phyloP scores from a whole-genome alignment of 2,113 vertebrate genomes.

The Paramisgurnus dabryanus region DNA sequence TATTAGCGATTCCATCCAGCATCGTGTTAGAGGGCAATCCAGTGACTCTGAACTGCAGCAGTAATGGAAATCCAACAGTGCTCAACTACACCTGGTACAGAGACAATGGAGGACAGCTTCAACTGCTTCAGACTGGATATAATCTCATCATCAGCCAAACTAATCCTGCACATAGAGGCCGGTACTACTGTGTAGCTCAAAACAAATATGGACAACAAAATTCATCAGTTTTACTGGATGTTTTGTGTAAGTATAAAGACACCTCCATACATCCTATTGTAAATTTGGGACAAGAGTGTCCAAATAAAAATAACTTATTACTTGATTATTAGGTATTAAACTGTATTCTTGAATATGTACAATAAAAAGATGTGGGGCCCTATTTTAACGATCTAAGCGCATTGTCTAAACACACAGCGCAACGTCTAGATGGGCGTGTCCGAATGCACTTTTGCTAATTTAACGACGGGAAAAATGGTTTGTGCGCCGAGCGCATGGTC shows the following conservation, averaged over 20 bases:
- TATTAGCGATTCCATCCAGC: slow-evolving; percentile 54
- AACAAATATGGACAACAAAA: not conserved
- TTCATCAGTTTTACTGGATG: slow-evolving; percentile 41
- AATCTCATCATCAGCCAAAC: slow-evolving; percentile 56
- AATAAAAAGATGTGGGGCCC: too few relatives aligned
- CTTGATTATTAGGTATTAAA: too few relatives aligned
- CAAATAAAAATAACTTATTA: too few relatives aligned
- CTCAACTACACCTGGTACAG: slow-evolving; percentile 56
- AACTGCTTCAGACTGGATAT: slow-evolving; percentile 23
- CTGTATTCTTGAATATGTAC: too few relatives aligned
- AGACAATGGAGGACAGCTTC: slow-evolving; percentile 51
- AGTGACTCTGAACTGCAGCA: slow-evolving; percentile 66
- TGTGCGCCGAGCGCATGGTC: too few relatives aligned
- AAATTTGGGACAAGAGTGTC: too few relatives aligned
- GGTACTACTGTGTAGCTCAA: not conserved
- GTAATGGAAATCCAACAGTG: slow-evolving; percentile 57
- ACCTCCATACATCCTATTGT: not conserved
- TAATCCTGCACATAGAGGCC: not conserved
- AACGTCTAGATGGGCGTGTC: too few relatives aligned
- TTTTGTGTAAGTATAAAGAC: slow-evolving; percentile 53
- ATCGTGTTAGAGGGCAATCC: slow-evolving; percentile 56
- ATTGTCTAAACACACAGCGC: too few relatives aligned
- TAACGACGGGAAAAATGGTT: too few relatives aligned
- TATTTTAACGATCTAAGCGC: too few relatives aligned
- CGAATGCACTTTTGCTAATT: too few relatives aligned